Evolutionary conservation across 2,888 invertebrate species (phyloP).

Genomic region (Campoplex capitator): DNA sequence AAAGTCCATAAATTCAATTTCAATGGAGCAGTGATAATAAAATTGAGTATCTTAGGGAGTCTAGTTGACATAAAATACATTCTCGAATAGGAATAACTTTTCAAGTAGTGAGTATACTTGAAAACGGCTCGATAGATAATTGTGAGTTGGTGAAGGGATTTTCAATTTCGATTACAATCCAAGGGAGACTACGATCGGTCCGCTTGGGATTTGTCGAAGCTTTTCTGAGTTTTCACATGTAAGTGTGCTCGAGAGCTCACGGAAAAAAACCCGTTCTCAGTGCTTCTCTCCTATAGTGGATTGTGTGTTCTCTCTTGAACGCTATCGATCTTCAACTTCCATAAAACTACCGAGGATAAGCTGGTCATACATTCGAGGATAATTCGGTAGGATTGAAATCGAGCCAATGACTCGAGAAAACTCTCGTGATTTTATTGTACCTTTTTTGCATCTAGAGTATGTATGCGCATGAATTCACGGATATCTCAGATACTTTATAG

Average conservation of each 20-base stretch:
- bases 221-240: slow-evolving; percentile 55
- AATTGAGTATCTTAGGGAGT: slow-evolving; percentile 26
- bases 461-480: slow-evolving; percentile 46
- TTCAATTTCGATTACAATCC: slow-evolving; percentile 64
- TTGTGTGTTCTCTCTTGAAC: slow-evolving; percentile 49
- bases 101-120: slow-evolving; percentile 16
- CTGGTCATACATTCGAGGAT: slow-evolving; percentile 69
- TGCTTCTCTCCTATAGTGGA: slow-evolving; percentile 47
- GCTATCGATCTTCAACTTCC: slow-evolving; percentile 69
- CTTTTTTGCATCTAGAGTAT: slow-evolving; percentile 57
- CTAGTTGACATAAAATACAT: slow-evolving; percentile 45
- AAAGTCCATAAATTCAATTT: slow-evolving; percentile 31
- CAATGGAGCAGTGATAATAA: slow-evolving; percentile 21
- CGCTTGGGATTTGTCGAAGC: slow-evolving; percentile 52
- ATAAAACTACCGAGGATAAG: slow-evolving; percentile 69
- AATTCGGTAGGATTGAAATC: slow-evolving; percentile 69
- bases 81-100: slow-evolving; percentile 42
- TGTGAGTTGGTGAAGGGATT: slow-evolving; percentile 61
- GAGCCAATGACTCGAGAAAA: slow-evolving; percentile 70
- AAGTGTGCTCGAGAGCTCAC: slow-evolving; percentile 57
- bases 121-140: slow-evolving; percentile 56
- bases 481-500: slow-evolving; percentile 63
- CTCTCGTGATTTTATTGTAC: slow-evolving; percentile 52
- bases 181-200: slow-evolving; percentile 34
- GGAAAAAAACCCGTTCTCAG: slow-evolving; percentile 21